These are phyloP conservation scores for Ips typographus DNA, from an alignment of 1,140 invertebrate species.

Conservation along the genomic window DNA sequence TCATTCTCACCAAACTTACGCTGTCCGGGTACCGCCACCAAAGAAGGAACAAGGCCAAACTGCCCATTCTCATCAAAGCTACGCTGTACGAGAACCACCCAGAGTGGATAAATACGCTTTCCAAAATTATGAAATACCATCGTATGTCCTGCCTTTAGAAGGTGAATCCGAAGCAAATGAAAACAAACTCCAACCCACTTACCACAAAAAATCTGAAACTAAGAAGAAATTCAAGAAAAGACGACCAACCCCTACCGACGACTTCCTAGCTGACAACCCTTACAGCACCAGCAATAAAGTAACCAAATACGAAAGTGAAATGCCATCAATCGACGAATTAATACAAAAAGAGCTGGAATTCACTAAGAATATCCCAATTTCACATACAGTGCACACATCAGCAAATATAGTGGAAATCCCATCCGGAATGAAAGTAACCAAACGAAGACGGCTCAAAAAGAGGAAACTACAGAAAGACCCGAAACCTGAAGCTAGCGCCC, in stretches of 20 bases:
- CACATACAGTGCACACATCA: neutral
- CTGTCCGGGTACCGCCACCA: conserved; percentile 13
- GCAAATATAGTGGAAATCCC: neutral
- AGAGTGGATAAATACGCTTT: neutral
- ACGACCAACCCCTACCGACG: conserved; percentile 12
- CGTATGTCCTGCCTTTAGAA: conserved; percentile 7
- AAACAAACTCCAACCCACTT: neutral
- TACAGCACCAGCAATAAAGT: conserved; percentile 3
- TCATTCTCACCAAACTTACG: conserved; percentile 25
- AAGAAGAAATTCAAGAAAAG: neutral
- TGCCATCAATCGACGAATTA: neutral
- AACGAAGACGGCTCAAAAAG: conserved; percentile 15
- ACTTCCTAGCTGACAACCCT: conserved; percentile 14
- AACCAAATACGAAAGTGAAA: neutral
- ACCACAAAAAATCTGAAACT: neutral
- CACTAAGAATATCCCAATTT: neutral
- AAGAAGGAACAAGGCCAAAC: neutral
- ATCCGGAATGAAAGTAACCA: conserved; percentile 5
- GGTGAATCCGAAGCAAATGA: conserved; percentile 4
- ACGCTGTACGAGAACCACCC: conserved; percentile 23
- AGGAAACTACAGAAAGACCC: conserved; percentile 15
- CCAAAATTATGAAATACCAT: conserved; percentile 3
- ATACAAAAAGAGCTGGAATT: conserved; percentile 2
- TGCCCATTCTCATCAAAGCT: conserved; percentile 18
- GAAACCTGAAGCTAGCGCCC: conserved; percentile 5